Evolutionary conservation across 2,888 invertebrate species (phyloP).

Genomic region (Melipona beecheii): DNA sequence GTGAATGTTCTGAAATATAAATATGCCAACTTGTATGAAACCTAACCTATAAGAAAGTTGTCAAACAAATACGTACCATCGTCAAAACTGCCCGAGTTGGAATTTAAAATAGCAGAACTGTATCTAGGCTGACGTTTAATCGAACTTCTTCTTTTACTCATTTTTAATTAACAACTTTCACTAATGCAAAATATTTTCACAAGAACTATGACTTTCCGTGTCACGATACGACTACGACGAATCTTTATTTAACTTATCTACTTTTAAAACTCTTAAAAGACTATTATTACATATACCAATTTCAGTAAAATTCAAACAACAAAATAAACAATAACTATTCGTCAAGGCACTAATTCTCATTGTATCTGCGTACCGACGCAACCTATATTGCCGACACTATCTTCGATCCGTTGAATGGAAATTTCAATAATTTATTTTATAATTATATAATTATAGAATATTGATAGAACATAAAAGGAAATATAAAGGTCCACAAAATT

Average conservation of each 20-base stretch:
- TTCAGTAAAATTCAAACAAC: background rate
- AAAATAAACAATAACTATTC: background rate
- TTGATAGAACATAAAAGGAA: no score
- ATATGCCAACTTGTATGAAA: background rate
- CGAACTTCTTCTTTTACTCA: conserved; percentile 57
- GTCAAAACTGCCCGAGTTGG: conserved; percentile 50
- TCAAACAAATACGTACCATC: conserved; percentile 44
- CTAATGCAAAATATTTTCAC: background rate
- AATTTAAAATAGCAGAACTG: conserved; percentile 58
- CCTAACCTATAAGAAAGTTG: background rate
- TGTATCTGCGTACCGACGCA: no score
- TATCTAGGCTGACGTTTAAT: conserved; percentile 44
- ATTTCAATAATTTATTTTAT: no score
- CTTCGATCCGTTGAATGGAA: no score
- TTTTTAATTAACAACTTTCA: background rate
- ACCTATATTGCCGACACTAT: no score
- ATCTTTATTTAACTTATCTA: background rate
- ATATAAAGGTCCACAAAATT: no score
- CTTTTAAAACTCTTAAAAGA: background rate
- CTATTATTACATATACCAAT: no score
- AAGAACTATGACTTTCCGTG: background rate
- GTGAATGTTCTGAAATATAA: conserved; percentile 52
- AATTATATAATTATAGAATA: no score
- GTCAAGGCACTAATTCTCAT: no score
- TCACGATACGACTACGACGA: background rate